These are phyloP conservation scores for Onychostoma macrolepis DNA, from an alignment of 2,113 vertebrate genomes.

Conservation along the genomic window DNA sequence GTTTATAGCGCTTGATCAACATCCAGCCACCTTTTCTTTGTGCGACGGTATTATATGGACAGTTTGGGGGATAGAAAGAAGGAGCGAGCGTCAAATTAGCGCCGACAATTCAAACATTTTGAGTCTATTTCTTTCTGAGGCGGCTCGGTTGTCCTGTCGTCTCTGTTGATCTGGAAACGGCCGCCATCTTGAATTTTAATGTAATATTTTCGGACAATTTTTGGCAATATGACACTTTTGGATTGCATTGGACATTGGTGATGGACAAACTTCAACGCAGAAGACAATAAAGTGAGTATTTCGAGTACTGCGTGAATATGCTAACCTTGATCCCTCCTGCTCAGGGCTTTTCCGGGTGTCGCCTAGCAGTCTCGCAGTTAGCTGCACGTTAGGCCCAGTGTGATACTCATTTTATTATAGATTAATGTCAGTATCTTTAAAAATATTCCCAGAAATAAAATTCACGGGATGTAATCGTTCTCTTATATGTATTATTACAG, in stretches of 20 bases:
- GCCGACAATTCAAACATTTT: constrained; percentile 43
- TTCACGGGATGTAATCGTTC: fast-evolving
- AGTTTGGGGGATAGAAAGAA: not conserved
- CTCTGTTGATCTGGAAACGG: constrained; percentile 62
- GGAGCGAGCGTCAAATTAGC: constrained; percentile 17
- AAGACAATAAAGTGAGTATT: constrained; percentile 69
- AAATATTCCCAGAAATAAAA: not conserved
- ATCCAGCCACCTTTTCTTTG: not conserved
- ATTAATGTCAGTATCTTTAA: not conserved
- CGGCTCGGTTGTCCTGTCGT: constrained; percentile 71
- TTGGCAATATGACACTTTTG: constrained; percentile 64
- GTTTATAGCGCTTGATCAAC: constrained; percentile 27
- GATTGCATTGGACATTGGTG: constrained; percentile 50
- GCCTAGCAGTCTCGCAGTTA: constrained; percentile 8
- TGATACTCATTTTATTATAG: not conserved
- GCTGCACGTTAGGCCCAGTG: constrained; percentile 7
- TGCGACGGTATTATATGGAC: not conserved
- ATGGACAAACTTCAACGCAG: constrained; percentile 38
- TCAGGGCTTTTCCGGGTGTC: constrained; percentile 56
- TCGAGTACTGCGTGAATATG: not conserved
- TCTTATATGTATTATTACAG: not conserved
- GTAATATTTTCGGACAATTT: constrained; percentile 76
- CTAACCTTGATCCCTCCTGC: constrained; percentile 34
- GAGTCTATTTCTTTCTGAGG: constrained; percentile 74
- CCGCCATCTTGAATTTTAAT: constrained; percentile 87